Percentiles rank a stretch among this genome's conserved stretches.
Evolutionary conservation across 2,113 vertebrate genomes (phyloP).

Genomic region (Calidris pygmaea): DNA sequence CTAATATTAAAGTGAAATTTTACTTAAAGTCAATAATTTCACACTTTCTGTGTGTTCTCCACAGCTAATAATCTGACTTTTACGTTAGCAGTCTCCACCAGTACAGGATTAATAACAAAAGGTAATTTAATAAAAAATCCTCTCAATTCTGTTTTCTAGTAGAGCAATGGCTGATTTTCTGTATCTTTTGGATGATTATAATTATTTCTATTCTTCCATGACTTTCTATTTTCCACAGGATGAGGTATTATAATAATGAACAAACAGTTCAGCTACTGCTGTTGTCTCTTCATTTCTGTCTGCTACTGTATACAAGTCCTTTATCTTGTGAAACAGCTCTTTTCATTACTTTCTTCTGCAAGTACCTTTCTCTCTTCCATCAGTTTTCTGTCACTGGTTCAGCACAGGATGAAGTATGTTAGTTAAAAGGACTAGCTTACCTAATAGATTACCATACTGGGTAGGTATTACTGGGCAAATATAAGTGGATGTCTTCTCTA

Average conservation of each 20-base stretch:
- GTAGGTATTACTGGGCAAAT: background rate
- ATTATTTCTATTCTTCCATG: background rate
- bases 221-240: background rate
- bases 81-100: background rate
- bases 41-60: background rate
- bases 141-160: background rate
- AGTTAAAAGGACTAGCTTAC: background rate
- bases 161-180: background rate
- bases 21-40: background rate
- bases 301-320: background rate
- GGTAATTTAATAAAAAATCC: background rate
- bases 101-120: background rate
- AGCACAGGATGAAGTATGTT: background rate
- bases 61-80: background rate
- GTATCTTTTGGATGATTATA: background rate
- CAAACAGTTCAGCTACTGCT: background rate
- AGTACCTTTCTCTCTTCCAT: background rate
- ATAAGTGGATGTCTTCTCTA: background rate
- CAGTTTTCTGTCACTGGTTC: background rate
- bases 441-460: background rate
- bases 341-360: background rate
- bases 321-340: background rate
- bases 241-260: background rate
- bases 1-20: background rate
- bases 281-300: background rate